Evolutionary conservation across 2,888 invertebrate species (phyloP), one percentile per base, ranked within the genome.

Genomic region (Lasioglossum figueresi): DNA sequence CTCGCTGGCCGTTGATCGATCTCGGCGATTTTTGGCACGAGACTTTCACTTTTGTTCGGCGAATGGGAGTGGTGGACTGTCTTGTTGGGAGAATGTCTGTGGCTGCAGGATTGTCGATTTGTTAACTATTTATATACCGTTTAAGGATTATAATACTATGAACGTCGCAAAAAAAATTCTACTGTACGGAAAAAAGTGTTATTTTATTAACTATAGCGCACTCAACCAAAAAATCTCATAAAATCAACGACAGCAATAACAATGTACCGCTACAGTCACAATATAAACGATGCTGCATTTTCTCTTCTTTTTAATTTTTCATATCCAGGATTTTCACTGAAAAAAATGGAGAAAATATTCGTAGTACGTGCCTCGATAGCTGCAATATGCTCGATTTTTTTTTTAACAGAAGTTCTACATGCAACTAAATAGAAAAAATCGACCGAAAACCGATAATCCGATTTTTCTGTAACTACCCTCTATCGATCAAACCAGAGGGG

Each of bases 31-130:
- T n/a, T 56, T 12, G 4, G 56, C n/a, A n/a, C n/a, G n/a, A n/a
- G 56, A 56, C 56, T 56, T 56, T 56, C 56, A 56, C 56, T n/a
- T n/a, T 56, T 56, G 12, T 56, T n/a, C 56, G n/a, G n/a, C 56
- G 56, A 56, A 56, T 4, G 56, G 56, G n/a, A n/a, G n/a, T n/a
- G n/a, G 4, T 12, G n/a, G 12, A 56, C 56, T 56, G 56, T 56
- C 2, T 56, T 10, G 10, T 52, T 23, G 48, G 3, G 19, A 45
- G 16, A 45, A 16, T 0, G 16, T 23, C 19, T 52, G 8, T 23
- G 52, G 3, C 23, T 4, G 10, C 56, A 56, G 1, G 8, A 56
- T 12, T 56, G n/a, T n/a, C n/a, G 1, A 3, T 56, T 2, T 19
- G 23, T 52, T 52, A 23, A 48, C 19, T 2, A 48, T 48, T 48